Conservation (phyloP, 1,140 invertebrate species). For the Coelopa frigida region DNA sequence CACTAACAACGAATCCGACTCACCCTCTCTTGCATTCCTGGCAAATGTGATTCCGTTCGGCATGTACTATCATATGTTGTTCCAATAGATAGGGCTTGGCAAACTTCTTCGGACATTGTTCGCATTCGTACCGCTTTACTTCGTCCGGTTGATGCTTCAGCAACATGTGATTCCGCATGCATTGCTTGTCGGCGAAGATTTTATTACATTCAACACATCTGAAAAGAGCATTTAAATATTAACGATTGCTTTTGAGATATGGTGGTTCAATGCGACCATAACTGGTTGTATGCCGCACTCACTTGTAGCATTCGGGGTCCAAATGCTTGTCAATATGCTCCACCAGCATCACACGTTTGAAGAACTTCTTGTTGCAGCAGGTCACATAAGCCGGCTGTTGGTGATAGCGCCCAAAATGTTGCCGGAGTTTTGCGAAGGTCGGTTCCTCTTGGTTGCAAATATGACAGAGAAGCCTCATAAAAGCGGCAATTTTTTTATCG, state of each 20-base stretch:
- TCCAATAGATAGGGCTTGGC: constrained; percentile 36
- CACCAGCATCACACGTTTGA: constrained; percentile 31
- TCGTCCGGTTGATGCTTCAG: constrained; percentile 34
- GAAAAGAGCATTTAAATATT: neutral
- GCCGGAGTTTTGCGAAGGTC: constrained; percentile 27
- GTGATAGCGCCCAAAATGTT: constrained; percentile 30
- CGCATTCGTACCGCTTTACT: too few species aligned
- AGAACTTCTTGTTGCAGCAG: constrained; percentile 40
- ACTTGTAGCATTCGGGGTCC: constrained; percentile 38
- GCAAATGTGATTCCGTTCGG: constrained; percentile 29
- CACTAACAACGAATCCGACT: too few species aligned
- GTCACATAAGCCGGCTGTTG: constrained; percentile 29
- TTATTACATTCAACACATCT: constrained; percentile 32
- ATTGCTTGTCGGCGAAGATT: constrained; percentile 36
- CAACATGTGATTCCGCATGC: constrained; percentile 34
- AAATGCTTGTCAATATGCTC: constrained; percentile 36
- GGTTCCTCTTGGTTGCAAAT: constrained; percentile 24
- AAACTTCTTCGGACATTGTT: too few species aligned
- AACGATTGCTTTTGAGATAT: constrained; percentile 3
- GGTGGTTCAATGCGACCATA: too few species aligned
- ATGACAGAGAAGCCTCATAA: constrained; percentile 35
- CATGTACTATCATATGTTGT: constrained; percentile 31
- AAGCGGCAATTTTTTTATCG: constrained; percentile 30
- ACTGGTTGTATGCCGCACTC: constrained; percentile 36
- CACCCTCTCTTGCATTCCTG: constrained; percentile 29